These are phyloP conservation scores for Mastacembelus armatus DNA, from an alignment of 2,797 vertebrate species.

Conservation along the genomic window DNA sequence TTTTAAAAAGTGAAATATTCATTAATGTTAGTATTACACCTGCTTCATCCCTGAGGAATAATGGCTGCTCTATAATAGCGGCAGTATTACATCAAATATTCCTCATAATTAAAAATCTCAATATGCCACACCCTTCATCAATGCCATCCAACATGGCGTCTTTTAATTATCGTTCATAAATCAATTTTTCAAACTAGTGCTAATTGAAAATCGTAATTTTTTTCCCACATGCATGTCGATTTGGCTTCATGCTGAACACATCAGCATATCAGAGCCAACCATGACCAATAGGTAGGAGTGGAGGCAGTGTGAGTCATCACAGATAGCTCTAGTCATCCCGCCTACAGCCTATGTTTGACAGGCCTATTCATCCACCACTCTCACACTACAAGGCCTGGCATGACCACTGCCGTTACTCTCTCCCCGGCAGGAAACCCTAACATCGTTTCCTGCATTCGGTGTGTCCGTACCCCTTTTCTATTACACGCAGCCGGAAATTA, in stretches of 20 bases:
- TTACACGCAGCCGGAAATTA: constrained; percentile 22
- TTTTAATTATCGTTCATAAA: constrained; percentile 45
- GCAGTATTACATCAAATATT: constrained; percentile 28
- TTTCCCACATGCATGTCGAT: constrained; percentile 8
- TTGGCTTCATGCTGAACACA: constrained; percentile 41
- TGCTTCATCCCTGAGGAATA: constrained; percentile 14
- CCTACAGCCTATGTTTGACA: constrained; percentile 63
- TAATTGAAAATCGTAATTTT: constrained; percentile 23
- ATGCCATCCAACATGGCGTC: constrained; percentile 16
- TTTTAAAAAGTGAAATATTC: not conserved
- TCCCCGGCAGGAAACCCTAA: constrained; percentile 43
- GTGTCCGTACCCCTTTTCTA: constrained; percentile 19
- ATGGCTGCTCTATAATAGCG: constrained; percentile 37
- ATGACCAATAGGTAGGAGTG: constrained; percentile 65
- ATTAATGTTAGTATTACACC: constrained; percentile 9
- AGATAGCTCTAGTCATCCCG: constrained; percentile 70
- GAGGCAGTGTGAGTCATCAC: constrained; percentile 73
- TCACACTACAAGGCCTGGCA: constrained; percentile 33
- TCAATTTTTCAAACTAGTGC: not conserved
- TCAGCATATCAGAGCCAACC: constrained; percentile 52
- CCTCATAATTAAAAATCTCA: constrained; percentile 24
- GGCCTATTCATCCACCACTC: constrained; percentile 60
- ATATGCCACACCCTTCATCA: constrained; percentile 49
- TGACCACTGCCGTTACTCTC: constrained; percentile 34
- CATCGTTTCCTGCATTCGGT: constrained; percentile 14